A percentile compares a stretch with the other conserved stretches of the same genome.
phyloP scores from a whole-genome alignment of 2,888 invertebrate species.

The Eilema sororculum region DNA sequence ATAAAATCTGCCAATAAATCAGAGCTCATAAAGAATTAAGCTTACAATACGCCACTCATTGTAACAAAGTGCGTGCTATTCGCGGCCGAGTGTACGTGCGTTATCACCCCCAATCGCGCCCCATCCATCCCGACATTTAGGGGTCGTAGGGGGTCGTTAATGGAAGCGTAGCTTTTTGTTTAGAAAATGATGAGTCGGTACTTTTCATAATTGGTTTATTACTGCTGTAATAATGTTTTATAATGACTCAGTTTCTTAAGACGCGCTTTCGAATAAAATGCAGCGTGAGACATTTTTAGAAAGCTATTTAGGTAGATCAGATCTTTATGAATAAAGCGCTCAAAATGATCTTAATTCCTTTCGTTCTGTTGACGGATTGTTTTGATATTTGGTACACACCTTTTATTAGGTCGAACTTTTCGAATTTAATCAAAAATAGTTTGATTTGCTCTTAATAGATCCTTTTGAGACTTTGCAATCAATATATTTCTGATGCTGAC shows the following conservation, averaged over 20 bases:
- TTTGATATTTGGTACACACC: too few species aligned
- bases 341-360: too few species aligned
- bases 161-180: conserved; percentile 28
- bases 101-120: conserved; percentile 51
- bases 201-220: conserved; percentile 27
- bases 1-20: conserved; percentile 8
- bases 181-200: conserved; percentile 20
- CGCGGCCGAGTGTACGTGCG: conserved; percentile 50
- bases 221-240: conserved; percentile 12
- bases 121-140: conserved; percentile 50
- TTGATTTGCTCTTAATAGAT: too few species aligned
- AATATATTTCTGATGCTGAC: too few species aligned
- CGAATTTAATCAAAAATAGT: too few species aligned
- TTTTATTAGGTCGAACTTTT: too few species aligned
- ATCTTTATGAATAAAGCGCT: too few species aligned
- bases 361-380: too few species aligned
- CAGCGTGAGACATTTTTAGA: neutral
- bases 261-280: neutral
- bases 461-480: too few species aligned
- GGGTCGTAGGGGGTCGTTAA: conserved; percentile 46
- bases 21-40: conserved; percentile 9
- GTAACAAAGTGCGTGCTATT: conserved; percentile 21
- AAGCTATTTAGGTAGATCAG: too few species aligned
- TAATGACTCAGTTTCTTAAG: conserved; percentile 4
- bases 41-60: conserved; percentile 13